A percentile compares a stretch with the other conserved stretches of the same genome.
Evolutionary conservation across 2,888 invertebrate species (phyloP).

Genomic region (Macaria liturata): DNA sequence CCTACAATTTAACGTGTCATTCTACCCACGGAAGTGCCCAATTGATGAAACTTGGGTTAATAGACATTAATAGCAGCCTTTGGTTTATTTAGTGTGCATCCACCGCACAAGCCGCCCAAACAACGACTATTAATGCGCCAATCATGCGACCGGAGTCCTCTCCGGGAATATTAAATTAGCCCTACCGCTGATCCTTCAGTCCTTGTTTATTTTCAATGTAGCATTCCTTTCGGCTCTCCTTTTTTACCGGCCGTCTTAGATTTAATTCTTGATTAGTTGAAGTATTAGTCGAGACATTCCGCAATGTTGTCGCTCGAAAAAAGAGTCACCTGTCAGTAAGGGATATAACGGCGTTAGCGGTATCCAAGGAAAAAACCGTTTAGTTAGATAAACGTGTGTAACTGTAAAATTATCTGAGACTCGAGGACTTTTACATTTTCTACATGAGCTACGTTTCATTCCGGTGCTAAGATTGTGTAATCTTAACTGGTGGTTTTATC

Average conservation of each 20-base stretch:
- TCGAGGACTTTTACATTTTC: constrained; percentile 16
- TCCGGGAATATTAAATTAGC: constrained; percentile 30
- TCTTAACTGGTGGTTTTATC: no score
- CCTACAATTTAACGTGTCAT: no score
- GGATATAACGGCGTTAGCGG: constrained; percentile 34
- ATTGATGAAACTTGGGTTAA: no score
- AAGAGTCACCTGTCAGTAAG: constrained; percentile 30
- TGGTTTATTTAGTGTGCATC: no score
- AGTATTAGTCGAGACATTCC: constrained; percentile 19
- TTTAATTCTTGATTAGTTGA: constrained; percentile 12
- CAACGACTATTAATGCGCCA: constrained; percentile 47
- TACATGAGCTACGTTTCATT: constrained; percentile 3
- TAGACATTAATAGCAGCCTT: no score
- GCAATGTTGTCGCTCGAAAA: constrained; percentile 22
- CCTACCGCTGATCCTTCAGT: constrained; percentile 6
- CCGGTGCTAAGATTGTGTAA: neutral
- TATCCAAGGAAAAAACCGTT: constrained; percentile 31
- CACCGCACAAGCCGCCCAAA: constrained; percentile 58
- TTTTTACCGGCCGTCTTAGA: constrained; percentile 10
- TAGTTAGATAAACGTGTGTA: constrained; percentile 26
- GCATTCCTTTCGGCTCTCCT: constrained; percentile 6
- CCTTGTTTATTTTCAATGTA: constrained; percentile 13
- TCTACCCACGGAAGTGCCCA: no score
- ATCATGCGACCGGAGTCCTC: constrained; percentile 26
- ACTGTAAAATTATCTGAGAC: constrained; percentile 30